These are phyloP conservation scores for Bilobella aurantiaca DNA, from an alignment of 1,140 invertebrate species.

Conservation along the genomic window DNA sequence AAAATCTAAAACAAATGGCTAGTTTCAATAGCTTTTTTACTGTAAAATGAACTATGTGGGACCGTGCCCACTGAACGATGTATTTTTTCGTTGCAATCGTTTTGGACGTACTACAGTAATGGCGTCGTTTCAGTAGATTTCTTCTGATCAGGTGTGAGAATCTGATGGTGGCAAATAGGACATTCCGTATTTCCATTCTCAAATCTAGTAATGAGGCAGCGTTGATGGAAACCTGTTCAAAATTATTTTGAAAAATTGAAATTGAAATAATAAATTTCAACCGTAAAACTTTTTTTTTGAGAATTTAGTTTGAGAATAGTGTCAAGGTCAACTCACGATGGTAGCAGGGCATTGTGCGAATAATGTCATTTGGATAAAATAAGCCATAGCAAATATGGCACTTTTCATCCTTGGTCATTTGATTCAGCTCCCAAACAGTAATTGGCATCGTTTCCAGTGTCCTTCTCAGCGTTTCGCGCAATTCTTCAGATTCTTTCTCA, in stretches of 20 bases:
- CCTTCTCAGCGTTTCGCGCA: not conserved
- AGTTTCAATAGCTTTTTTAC: too few relatives aligned
- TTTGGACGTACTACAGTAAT: not conserved
- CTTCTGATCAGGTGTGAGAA: not conserved
- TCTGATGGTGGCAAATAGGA: not conserved
- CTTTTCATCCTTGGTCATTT: not conserved
- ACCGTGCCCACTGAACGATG: too few relatives aligned
- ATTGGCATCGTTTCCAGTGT: not conserved
- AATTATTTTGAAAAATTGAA: not conserved
- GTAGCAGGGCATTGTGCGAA: not conserved
- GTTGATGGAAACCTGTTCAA: not conserved
- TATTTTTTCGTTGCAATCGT: too few relatives aligned
- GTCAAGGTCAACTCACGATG: not conserved
- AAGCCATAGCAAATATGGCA: not conserved
- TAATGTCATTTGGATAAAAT: not conserved
- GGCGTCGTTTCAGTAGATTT: not conserved
- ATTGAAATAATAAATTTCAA: too few relatives aligned
- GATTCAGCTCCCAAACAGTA: slow-evolving; percentile 1
- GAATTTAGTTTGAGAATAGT: too few relatives aligned
- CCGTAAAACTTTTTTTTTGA: not conserved
- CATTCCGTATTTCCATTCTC: not conserved
- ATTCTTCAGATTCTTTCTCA: not conserved
- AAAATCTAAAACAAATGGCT: too few relatives aligned
- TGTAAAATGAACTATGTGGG: too few relatives aligned
- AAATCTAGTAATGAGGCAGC: not conserved